Base-by-base conservation (phyloP, 1,140 invertebrate species). In the Atopsyche davidsoni region DNA sequence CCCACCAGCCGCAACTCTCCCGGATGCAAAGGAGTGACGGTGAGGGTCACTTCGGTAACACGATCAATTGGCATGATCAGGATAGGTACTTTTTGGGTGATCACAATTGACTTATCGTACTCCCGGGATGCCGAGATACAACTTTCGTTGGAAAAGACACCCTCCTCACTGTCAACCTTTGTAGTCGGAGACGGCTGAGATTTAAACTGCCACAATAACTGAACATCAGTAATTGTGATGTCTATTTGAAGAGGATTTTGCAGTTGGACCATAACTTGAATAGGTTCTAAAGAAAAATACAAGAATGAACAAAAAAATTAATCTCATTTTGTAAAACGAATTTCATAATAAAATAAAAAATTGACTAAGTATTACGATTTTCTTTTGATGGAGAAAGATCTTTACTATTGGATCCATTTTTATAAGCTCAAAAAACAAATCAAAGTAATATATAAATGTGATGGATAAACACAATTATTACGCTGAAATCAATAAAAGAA, bases 161-260 rank as follows among this genome's bases (percentile, higher is more conserved):
- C 59, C 7, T 58, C 56, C 16, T 67, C 67, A 14, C 64, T 24
- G 6, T 72, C 67, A 17, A 71, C 65, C 14, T 66, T 62, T 3
- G 66, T 67, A 17, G 74, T 62, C 2, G 67, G 18, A 10, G 38
- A 10, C 17, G 22, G 11, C 14, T 47, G 13, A 11, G 55, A 46
- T 44, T 53, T 73, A 46, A 89, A 87, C 14, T 73, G 80, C 89
- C 90, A 95, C n/a, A 92, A 66, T 13, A 94, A 66, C 59, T 82
- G 78, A 2, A 95, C 72, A 55, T 90, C 80, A 24, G 78, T 78
- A 17, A 95, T 65, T 13, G 79, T 69, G 40, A 93, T 62, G 3
- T 82, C 69, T 34, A 92, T 83, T 53, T 86, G 81, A n/a, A 94
- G 70, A 1, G 87, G 86, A 72, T 96, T 95, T 35, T 78, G 70